Conservation (phyloP, 2,888 invertebrate species). For the Anaspis maculata region DNA sequence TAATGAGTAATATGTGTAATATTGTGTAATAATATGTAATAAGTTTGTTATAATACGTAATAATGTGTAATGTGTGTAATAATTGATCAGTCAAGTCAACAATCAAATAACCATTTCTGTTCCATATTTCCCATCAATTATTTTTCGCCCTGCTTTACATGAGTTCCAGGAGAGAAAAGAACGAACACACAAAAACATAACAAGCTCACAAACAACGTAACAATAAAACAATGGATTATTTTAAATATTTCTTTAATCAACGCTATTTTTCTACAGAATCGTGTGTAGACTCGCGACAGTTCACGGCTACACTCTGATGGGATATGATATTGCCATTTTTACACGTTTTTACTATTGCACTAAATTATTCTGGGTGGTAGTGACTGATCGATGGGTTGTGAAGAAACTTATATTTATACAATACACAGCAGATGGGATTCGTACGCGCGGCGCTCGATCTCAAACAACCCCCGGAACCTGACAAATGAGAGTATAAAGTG, state of each 20-base stretch:
- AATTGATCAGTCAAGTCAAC: too few species aligned
- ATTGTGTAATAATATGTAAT: too few species aligned
- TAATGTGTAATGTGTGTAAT: too few species aligned
- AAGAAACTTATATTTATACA: conserved; percentile 23
- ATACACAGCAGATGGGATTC: conserved; percentile 16
- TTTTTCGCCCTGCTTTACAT: too few species aligned
- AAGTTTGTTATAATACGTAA: too few species aligned
- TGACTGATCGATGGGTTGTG: conserved; percentile 27
- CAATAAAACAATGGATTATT: conserved; percentile 22
- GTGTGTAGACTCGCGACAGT: conserved; percentile 36
- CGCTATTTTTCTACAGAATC: conserved; percentile 42
- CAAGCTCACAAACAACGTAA: not conserved
- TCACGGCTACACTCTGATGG: conserved; percentile 39
- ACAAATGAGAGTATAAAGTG: conserved; percentile 26
- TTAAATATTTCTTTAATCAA: conserved; percentile 44
- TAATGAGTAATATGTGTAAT: too few species aligned
- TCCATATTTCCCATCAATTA: too few species aligned
- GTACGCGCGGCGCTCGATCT: conserved; percentile 11
- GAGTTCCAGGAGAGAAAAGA: too few species aligned
- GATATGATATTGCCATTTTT: conserved; percentile 45
- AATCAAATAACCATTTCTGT: too few species aligned
- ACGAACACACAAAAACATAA: too few species aligned
- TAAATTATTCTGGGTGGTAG: conserved; percentile 31
- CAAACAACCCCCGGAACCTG: conserved; percentile 16
- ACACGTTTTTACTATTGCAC: conserved; percentile 43